Evolutionary conservation across 64 coral and sea anemone species (phyloP).

Genomic region (Catalaphyllia jardinei): DNA sequence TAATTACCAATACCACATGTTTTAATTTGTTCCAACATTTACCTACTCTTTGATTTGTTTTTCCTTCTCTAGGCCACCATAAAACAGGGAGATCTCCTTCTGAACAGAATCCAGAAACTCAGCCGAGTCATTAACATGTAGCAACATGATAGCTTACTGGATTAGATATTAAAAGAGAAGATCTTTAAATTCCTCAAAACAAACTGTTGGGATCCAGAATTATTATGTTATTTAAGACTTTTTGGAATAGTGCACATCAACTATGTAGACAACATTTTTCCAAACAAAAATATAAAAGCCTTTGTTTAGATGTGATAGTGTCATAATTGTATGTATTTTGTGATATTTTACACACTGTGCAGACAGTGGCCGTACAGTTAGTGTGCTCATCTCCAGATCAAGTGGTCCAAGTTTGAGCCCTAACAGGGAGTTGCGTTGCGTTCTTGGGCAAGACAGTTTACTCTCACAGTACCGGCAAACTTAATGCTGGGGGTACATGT

Average conservation of each 20-base stretch:
- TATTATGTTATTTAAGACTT: not conserved
- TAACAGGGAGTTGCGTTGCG: too few species aligned
- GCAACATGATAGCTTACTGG: not conserved
- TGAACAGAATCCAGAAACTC: conserved; percentile 97
- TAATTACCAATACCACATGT: too few species aligned
- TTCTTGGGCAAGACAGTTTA: too few species aligned
- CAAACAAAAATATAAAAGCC: not conserved
- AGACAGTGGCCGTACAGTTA: too few species aligned
- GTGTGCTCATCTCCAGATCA: too few species aligned
- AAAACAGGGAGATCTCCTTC: conserved; percentile 94
- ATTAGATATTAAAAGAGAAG: not conserved
- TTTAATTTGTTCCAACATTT: not conserved
- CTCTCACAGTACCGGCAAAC: too few species aligned
- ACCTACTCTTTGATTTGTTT: not conserved
- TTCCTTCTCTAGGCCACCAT: conserved; percentile 76
- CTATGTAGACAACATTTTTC: not conserved
- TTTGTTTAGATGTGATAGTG: not conserved
- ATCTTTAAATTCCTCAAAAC: not conserved
- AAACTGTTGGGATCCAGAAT: not conserved
- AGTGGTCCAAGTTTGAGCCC: too few species aligned
- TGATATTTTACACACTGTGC: too few species aligned
- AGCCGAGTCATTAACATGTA: conserved; percentile 97
- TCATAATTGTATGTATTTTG: too few species aligned
- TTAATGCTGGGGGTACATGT: too few species aligned
- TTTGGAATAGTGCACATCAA: not conserved